Conservation (phyloP, 2,113 vertebrate species). For the Tachysurus vachellii region DNA sequence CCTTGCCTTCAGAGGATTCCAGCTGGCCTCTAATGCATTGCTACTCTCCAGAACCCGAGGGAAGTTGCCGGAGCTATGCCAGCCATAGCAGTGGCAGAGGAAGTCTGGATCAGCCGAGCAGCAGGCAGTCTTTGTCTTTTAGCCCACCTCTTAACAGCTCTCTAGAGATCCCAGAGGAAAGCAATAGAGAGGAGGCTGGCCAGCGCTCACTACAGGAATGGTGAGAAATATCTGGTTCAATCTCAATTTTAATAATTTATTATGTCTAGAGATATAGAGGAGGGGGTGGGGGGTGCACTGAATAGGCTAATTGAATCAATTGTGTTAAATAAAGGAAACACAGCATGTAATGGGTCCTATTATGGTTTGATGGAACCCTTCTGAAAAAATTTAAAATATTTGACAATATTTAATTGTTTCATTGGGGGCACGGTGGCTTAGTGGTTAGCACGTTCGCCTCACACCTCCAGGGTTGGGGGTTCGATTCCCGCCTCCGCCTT, state of each 20-base stretch:
- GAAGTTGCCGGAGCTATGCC: slow-evolving; percentile 74
- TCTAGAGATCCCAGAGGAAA: slow-evolving; percentile 64
- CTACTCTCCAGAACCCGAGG: slow-evolving; percentile 56
- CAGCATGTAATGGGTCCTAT: not conserved
- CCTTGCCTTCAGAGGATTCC: slow-evolving; percentile 31
- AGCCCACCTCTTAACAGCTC: slow-evolving; percentile 63
- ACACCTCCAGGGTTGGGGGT: too few relatives aligned
- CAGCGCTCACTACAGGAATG: slow-evolving; percentile 56
- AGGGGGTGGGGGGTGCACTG: not conserved
- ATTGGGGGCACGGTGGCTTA: too few relatives aligned
- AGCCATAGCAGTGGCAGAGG: slow-evolving; percentile 75
- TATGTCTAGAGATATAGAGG: not conserved
- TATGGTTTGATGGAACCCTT: not conserved
- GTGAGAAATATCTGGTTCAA: slow-evolving; percentile 51
- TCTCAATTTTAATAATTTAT: not conserved
- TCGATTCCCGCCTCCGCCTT: too few relatives aligned
- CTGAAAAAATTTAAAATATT: not conserved
- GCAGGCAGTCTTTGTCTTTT: slow-evolving; percentile 65
- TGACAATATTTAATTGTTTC: too few relatives aligned
- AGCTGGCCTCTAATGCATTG: slow-evolving; percentile 46
- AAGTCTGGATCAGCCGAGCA: slow-evolving; percentile 69
- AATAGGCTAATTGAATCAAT: not conserved
- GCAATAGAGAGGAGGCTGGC: slow-evolving; percentile 44
- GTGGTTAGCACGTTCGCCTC: too few relatives aligned
- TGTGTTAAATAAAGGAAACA: not conserved